phyloP scores from a whole-genome alignment of 2,888 invertebrate species.

The Pandemis corylana region DNA sequence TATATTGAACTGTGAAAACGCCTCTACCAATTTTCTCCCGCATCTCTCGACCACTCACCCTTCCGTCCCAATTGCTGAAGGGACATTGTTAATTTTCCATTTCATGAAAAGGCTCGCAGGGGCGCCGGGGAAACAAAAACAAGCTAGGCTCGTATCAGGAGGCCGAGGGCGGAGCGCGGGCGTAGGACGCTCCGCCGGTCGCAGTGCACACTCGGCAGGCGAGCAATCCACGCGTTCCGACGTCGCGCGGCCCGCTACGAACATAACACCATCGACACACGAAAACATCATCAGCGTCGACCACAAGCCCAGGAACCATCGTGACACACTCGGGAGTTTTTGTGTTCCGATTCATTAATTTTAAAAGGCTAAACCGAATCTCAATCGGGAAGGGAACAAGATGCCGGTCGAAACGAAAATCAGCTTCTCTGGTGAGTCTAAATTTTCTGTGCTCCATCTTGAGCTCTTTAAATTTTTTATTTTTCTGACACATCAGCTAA shows the following conservation, averaged over 20 bases:
- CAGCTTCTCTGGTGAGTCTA: slow-evolving; percentile 80
- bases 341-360: slow-evolving; percentile 36
- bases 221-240: slow-evolving; percentile 67
- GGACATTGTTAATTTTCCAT: slow-evolving; percentile 44
- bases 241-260: slow-evolving; percentile 45
- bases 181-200: slow-evolving; percentile 52
- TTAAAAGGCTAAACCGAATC: slow-evolving; percentile 33
- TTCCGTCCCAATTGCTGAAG: slow-evolving; percentile 47
- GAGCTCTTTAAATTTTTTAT: slow-evolving; percentile 4
- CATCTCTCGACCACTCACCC: not conserved
- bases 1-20: slow-evolving; percentile 8
- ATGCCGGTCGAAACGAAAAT: slow-evolving; percentile 83
- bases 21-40: not conserved
- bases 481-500: not conserved
- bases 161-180: slow-evolving; percentile 58
- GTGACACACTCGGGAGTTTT: slow-evolving; percentile 18
- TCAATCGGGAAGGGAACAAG: slow-evolving; percentile 48
- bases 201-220: slow-evolving; percentile 74
- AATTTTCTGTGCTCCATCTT: slow-evolving; percentile 32
- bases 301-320: slow-evolving; percentile 43
- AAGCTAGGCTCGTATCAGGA: slow-evolving; percentile 55
- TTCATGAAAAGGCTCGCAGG: slow-evolving; percentile 43
- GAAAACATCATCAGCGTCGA: slow-evolving; percentile 44
- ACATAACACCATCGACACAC: slow-evolving; percentile 44
- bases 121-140: slow-evolving; percentile 62